These are phyloP conservation scores for Drosophila helvetica DNA, from an alignment of 2,888 invertebrate species.

Conservation along the genomic window DNA sequence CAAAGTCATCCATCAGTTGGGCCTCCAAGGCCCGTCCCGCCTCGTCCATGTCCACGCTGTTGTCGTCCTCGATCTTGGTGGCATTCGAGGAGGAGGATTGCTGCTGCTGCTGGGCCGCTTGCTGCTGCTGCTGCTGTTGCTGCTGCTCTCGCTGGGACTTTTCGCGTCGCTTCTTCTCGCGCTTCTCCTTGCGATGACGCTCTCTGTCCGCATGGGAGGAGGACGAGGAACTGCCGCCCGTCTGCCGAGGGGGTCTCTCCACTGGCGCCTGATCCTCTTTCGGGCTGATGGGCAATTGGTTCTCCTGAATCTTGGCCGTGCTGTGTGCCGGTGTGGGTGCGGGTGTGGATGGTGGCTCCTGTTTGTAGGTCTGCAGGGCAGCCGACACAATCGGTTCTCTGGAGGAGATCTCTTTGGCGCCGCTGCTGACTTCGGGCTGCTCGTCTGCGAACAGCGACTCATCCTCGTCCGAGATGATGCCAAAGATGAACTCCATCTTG, in stretches of 20 bases:
- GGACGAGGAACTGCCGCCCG: conserved; percentile 25
- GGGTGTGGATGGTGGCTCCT: conserved; percentile 69
- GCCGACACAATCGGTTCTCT: conserved; percentile 83
- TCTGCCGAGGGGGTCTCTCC: conserved; percentile 35
- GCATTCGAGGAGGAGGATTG: conserved; percentile 44
- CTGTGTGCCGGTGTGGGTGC: conserved; percentile 37
- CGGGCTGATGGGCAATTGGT: conserved; percentile 60
- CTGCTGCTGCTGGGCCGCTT: conserved; percentile 51
- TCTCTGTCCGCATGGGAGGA: conserved; percentile 79
- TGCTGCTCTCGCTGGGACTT: conserved; percentile 81
- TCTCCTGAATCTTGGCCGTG: conserved; percentile 47
- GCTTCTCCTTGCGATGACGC: conserved; percentile 85
- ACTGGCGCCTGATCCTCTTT: conserved; percentile 72
- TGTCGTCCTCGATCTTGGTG: conserved; percentile 86
- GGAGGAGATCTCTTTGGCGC: conserved; percentile 60
- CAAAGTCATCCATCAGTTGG: conserved; percentile 89
- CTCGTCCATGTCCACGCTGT: conserved; percentile 91
- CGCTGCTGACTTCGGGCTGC: conserved; percentile 51
- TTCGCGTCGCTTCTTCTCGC: conserved; percentile 87
- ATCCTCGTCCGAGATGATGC: conserved; percentile 91
- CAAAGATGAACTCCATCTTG: conserved; percentile 95
- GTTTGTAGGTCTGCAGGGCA: conserved; percentile 83
- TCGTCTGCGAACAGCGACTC: conserved; percentile 80
- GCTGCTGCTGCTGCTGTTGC: conserved; percentile 59
- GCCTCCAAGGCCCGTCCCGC: conserved; percentile 93